Percentiles rank a stretch among this genome's conserved stretches.
Evolutionary conservation across 2,888 invertebrate species (phyloP).

Genomic region (Tetramorium bicarinatum): DNA sequence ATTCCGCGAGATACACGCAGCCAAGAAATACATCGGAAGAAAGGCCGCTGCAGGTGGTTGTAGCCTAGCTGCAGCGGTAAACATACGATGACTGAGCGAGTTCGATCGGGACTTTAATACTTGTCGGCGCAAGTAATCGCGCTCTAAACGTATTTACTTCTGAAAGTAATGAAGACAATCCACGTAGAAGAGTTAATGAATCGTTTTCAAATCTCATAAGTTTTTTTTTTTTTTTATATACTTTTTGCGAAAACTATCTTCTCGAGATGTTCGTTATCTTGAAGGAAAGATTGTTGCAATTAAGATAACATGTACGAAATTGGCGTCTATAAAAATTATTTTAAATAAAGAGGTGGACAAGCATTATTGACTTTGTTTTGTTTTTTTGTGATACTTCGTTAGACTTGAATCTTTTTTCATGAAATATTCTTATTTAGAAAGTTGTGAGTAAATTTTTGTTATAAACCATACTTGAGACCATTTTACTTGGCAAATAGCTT

Average conservation of each 20-base stretch:
- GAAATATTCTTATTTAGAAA: conserved; percentile 5
- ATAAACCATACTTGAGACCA: neutral
- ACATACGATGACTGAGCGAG: conserved; percentile 12
- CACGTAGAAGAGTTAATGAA: neutral
- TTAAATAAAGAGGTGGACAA: neutral
- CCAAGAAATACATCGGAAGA: conserved; percentile 27
- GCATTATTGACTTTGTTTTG: neutral
- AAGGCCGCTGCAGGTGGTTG: conserved; percentile 56
- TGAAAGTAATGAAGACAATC: neutral
- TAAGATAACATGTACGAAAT: neutral
- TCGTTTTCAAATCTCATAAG: neutral
- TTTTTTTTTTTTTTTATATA: neutral
- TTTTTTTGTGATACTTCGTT: neutral
- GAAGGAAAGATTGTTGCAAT: neutral
- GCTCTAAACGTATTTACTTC: neutral
- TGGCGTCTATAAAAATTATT: neutral
- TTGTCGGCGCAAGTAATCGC: conserved; percentile 4
- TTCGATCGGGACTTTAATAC: conserved; percentile 11
- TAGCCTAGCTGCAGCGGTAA: conserved; percentile 14
- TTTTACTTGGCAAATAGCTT: neutral
- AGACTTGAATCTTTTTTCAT: neutral
- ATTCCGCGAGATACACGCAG: conserved; percentile 41
- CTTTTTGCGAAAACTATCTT: neutral
- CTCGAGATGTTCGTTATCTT: neutral
- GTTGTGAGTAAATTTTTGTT: neutral